Evolutionary conservation across 2,888 invertebrate genomes (phyloP).

Genomic region (Holacanthella duospinosa): DNA sequence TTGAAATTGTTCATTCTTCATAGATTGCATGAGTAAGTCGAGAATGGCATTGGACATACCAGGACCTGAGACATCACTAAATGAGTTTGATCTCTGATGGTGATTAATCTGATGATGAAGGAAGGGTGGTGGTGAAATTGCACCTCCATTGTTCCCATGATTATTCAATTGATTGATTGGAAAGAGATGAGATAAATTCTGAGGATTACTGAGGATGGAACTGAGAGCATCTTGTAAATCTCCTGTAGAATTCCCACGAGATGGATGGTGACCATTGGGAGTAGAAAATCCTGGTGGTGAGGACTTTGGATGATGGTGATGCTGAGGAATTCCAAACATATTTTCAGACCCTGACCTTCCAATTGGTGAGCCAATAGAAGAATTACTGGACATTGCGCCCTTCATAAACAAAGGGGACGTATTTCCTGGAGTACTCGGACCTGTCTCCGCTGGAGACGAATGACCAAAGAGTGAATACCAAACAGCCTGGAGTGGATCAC

Average conservation of each 20-base stretch:
- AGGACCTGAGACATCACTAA: conserved; percentile 12
- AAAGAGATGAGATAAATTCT: conserved; percentile 40
- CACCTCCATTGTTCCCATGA: conserved; percentile 21
- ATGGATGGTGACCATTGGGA: conserved; percentile 27
- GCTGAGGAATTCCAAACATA: conserved; percentile 27
- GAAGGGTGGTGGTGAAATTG: conserved; percentile 20
- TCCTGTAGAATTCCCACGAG: conserved; percentile 24
- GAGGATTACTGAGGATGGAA: conserved; percentile 40
- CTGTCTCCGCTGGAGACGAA: conserved; percentile 33
- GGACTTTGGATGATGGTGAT: conserved; percentile 19
- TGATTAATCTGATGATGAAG: conserved; percentile 17
- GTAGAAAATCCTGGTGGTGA: conserved; percentile 32
- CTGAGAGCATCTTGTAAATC: conserved; percentile 41
- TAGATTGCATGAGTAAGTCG: conserved; percentile 37
- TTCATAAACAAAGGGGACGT: conserved; percentile 37
- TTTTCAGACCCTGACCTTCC: conserved; percentile 28
- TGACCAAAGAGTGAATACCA: conserved; percentile 37
- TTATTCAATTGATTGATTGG: conserved; percentile 30
- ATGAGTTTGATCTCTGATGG: conserved; percentile 14
- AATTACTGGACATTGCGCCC: conserved; percentile 26
- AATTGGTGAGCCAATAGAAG: conserved; percentile 27
- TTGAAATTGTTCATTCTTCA: conserved; percentile 28
- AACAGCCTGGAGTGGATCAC: conserved; percentile 34
- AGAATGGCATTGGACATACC: conserved; percentile 34
- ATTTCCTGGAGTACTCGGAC: conserved; percentile 30